phyloP scores from a whole-genome alignment of 1,140 invertebrate species.

The Samia ricini region DNA sequence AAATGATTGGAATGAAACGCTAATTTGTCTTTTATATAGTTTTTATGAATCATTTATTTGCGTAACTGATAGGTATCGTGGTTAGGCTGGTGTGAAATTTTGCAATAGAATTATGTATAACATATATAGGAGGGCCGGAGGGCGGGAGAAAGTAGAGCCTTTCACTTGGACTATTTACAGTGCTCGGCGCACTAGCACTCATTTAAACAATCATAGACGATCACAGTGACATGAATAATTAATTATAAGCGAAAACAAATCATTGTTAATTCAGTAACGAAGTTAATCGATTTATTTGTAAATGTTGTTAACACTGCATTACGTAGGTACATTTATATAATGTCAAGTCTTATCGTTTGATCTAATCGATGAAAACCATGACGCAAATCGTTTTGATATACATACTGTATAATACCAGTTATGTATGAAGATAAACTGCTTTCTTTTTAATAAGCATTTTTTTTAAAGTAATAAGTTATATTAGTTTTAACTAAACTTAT shows the following conservation, averaged over 20 bases:
- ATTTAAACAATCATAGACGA: constrained; percentile 51
- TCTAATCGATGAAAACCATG: constrained; percentile 21
- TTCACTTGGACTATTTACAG: constrained; percentile 49
- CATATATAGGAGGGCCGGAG: constrained; percentile 53
- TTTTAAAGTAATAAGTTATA: neutral
- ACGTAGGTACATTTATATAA: constrained; percentile 12
- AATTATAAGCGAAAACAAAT: neutral
- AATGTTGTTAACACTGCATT: neutral
- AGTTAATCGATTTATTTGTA: neutral
- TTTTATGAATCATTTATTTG: constrained; percentile 28
- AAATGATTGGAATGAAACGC: neutral
- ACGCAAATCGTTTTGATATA: constrained; percentile 14
- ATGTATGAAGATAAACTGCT: neutral
- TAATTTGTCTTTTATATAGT: constrained; percentile 8
- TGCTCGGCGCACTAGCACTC: constrained; percentile 30
- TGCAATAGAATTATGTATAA: constrained; percentile 48
- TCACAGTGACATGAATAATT: neutral
- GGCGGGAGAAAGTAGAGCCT: constrained; percentile 67
- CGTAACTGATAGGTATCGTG: constrained; percentile 50
- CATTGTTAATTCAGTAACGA: neutral
- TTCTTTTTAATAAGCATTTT: neutral
- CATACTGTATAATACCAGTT: neutral
- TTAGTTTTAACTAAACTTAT: too few species aligned
- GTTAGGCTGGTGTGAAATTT: constrained; percentile 58
- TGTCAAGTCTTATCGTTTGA: constrained; percentile 16